Base-by-base conservation (phyloP, 2,888 invertebrate species). In the Pimpla rufipes region DNA sequence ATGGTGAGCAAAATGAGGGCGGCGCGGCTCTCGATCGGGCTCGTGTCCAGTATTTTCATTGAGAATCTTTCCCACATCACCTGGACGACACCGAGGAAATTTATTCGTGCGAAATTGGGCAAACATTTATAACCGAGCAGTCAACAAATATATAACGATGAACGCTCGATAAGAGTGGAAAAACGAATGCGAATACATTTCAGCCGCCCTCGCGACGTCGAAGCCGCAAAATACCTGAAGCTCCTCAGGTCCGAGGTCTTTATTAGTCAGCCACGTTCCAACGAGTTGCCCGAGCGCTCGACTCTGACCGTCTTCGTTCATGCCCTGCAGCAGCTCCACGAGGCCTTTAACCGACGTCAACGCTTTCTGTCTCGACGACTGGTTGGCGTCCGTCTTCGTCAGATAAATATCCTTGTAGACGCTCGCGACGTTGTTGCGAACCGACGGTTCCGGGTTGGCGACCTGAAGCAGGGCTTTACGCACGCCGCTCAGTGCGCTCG, bases 21-120 rank as follows among this genome's bases (percentile, higher is more conserved):
- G 0, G 96, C 95, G 74, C 96, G 95, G 74, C 97, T 96, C 83
- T 98, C 96, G 87, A 95, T 94, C 55, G 95, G 95, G 0, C 96
- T 95, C 0, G 96, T 96, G 2, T 96, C 95, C 52, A 96, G 95
- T 11, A 96, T 94, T 90, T 96, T 96, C 88, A 96, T 95, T 0
- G 97, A 95, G 91, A 97, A 98, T 89, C 96, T 96, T 93, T 98
- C 97, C 97, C 98, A 98, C 81, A 98, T 94, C 11, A 97, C 95
- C 95, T 97, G 62, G 11, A 29, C 29, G 13, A 57, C 29, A 57
- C 35, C 8, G n/a, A 40, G 18, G 11, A 37, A 62, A n/a, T 16
- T 40, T 6, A 37, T 16, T 40, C 37, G 10, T 37, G 7, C 16
- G 18, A 62, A 62, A 62, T 37, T 8, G 16, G 4, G 2, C 29